Conservation (phyloP, 2,797 vertebrate species). For the Stomatorhinus walkeri region DNA sequence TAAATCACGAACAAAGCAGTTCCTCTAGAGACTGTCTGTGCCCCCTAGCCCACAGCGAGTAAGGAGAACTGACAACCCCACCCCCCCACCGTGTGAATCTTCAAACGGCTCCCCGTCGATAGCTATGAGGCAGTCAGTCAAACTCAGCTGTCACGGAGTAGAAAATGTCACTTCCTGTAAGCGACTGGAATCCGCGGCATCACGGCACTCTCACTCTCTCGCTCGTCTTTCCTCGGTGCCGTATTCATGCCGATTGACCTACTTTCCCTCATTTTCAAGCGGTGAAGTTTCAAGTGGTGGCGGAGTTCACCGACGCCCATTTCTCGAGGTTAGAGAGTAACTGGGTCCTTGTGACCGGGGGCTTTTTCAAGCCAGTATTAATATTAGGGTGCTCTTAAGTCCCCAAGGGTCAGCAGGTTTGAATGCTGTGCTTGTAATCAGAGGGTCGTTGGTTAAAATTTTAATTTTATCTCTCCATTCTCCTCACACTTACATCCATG, state of each 20-base stretch:
- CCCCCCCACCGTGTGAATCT: neutral
- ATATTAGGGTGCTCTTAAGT: neutral
- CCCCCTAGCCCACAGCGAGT: neutral
- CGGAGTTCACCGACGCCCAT: neutral
- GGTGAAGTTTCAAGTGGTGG: neutral
- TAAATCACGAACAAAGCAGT: neutral
- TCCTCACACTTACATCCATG: neutral
- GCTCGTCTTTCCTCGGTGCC: neutral
- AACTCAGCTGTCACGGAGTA: neutral
- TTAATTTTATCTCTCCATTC: neutral
- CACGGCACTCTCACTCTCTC: neutral
- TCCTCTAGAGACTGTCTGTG: neutral
- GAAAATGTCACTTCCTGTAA: conserved; percentile 1
- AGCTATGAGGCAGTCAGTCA: neutral
- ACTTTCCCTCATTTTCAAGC: neutral
- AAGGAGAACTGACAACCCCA: neutral
- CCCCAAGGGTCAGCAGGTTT: neutral
- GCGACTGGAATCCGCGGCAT: neutral
- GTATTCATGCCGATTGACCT: neutral
- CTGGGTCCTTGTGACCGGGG: too few species aligned
- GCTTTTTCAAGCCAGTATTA: neutral
- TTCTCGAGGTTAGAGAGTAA: neutral
- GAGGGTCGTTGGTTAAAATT: neutral
- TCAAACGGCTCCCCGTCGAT: neutral
- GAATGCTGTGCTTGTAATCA: neutral